Conservation (phyloP, 2,113 vertebrate genomes). For the Poicephalus meyeri region DNA sequence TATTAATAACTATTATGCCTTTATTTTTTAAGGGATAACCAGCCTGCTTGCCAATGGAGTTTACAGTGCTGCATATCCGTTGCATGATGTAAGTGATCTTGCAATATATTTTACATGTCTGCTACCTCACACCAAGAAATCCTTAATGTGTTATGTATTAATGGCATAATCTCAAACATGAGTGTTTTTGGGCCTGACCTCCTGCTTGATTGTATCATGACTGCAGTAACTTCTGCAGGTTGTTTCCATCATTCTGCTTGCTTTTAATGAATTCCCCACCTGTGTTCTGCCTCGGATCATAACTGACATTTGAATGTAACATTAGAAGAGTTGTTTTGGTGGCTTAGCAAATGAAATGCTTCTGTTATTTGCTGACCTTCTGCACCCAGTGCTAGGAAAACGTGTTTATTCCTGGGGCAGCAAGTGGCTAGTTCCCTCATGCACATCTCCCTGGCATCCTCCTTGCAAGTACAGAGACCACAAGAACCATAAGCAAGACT, state of each 20-base stretch:
- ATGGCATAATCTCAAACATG: not conserved
- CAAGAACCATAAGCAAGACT: not conserved
- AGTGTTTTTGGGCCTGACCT: not conserved
- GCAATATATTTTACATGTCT: not conserved
- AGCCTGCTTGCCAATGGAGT: conserved; percentile 91
- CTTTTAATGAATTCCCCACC: not conserved
- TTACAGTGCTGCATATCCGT: conserved; percentile 89
- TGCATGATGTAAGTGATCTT: conserved; percentile 91
- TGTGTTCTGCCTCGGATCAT: not conserved
- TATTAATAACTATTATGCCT: conserved; percentile 27
- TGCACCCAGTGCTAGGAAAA: not conserved
- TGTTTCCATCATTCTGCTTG: not conserved
- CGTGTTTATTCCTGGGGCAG: not conserved
- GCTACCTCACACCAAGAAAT: not conserved
- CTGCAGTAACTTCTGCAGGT: not conserved
- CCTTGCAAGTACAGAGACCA: not conserved
- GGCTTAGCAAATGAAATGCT: not conserved
- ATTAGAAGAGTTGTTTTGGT: not conserved
- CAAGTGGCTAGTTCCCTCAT: not conserved
- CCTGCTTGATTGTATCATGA: not conserved
- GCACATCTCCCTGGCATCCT: not conserved
- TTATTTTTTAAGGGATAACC: conserved; percentile 86
- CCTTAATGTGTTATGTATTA: not conserved
- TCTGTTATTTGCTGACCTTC: not conserved
- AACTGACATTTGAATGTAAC: not conserved